These are phyloP conservation scores for Troides oblongomaculatus DNA, from an alignment of 2,888 invertebrate genomes.

Conservation along the genomic window DNA sequence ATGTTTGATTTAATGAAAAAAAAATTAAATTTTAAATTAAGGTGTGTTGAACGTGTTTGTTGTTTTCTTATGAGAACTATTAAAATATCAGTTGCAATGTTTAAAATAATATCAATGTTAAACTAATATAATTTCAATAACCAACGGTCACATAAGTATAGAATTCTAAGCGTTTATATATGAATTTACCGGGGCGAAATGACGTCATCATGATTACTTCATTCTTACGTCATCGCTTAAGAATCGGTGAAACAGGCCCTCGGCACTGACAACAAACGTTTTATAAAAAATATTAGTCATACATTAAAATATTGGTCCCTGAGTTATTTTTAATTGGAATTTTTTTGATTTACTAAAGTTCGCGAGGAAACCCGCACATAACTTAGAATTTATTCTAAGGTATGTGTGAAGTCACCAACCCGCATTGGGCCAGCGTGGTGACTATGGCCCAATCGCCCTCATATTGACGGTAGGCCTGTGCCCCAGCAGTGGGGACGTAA, in stretches of 20 bases:
- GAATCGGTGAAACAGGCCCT: conserved; percentile 24
- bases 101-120: background rate
- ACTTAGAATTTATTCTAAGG: too few species aligned
- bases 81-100: background rate
- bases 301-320: background rate
- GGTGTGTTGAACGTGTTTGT: too few species aligned
- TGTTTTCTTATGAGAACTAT: too few species aligned
- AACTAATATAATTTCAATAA: background rate
- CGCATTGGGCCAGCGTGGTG: too few species aligned
- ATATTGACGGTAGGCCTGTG: too few species aligned
- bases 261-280: conserved; percentile 8
- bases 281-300: conserved; percentile 1
- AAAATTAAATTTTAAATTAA: too few species aligned
- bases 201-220: conserved; percentile 62
- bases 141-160: background rate
- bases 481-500: too few species aligned
- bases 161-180: background rate
- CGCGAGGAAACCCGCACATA: too few species aligned
- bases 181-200: conserved; percentile 36
- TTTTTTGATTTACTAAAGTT: background rate
- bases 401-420: too few species aligned
- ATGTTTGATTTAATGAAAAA: too few species aligned
- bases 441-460: too few species aligned
- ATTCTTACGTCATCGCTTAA: conserved; percentile 61
- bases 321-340: background rate